Base-by-base conservation (phyloP, 2,888 invertebrate species). In the Caenorhabditis afra region DNA sequence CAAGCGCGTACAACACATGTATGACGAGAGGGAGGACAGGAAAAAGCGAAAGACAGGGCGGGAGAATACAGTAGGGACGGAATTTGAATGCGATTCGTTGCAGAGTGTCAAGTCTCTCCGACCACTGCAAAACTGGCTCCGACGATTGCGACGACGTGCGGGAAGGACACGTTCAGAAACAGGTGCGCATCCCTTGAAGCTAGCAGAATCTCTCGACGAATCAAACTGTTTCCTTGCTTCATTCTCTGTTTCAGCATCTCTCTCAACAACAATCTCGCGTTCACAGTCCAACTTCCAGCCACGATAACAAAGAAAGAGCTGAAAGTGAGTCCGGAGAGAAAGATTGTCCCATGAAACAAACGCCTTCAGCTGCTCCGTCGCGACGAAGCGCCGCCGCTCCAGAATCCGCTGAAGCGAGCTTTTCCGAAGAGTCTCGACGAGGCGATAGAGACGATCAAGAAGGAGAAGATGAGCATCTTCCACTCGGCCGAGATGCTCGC, bases 401-500 rank as follows among this genome's bases (percentile, higher is more conserved):
- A 45, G n/a, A 66, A 71, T 18, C 37, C 66, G 1, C 37, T 74
- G 10, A 74, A 79, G 47, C 62, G 79, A 8, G 2, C 79, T 3
- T 79, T 39, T 22, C 64, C 71, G 4, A 73, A 44, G 35, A 65
- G 41, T 4, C 14, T 81, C 1, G 65, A 81, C 44, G 70, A 78
- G 5, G 50, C 68, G 8, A 74, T 81, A 1, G 74, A 81, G 16
- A 41, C 73, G n/a, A 68, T 74, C 22, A 74, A 77, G 39, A 78
- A 74, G 41, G 71, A 70, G 50, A 77, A 75, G 50, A 62, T 64
- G 53, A 62, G 55, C 44, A 84, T 84, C 49, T 84, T 84, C 47
- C 80, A 81, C 57, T 82, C 81, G 41, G 83, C 83, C 0, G 83
- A 84, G 55, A 78, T 82, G 71, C 53, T 84, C 16, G 83, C 58